A percentile compares a stretch with the other conserved stretches of the same genome.
These are phyloP conservation scores for Florisuga fusca DNA, from an alignment of 2,797 vertebrate species.

Conservation along the genomic window DNA sequence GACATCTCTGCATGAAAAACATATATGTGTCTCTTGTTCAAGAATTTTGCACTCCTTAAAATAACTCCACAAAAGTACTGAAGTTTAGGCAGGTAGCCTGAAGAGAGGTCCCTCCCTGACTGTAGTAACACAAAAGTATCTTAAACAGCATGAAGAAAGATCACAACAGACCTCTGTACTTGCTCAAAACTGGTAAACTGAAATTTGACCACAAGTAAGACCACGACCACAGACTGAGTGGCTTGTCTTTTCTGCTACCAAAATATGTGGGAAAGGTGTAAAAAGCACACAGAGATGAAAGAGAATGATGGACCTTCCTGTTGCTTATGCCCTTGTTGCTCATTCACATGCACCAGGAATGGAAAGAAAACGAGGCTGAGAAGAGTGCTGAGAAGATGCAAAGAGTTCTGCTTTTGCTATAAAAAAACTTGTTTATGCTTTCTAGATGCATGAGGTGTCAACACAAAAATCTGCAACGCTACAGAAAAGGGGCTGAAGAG, in stretches of 20 bases:
- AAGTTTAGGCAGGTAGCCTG: background rate
- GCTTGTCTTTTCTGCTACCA: background rate
- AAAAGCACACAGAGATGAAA: background rate
- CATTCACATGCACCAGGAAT: background rate
- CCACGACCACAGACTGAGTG: background rate
- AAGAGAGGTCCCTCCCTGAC: background rate
- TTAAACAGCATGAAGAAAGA: background rate
- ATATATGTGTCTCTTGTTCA: background rate
- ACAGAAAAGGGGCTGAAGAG: background rate
- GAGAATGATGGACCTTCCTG: background rate
- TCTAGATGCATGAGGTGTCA: background rate
- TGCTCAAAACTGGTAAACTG: background rate
- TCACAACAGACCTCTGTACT: background rate
- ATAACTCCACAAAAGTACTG: fast-evolving
- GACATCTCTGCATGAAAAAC: background rate
- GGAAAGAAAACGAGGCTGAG: background rate
- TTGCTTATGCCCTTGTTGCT: background rate
- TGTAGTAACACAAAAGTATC: background rate
- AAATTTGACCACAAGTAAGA: background rate
- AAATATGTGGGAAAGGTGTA: background rate
- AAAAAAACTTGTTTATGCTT: background rate
- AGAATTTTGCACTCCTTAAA: background rate
- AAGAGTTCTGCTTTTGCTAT: background rate
- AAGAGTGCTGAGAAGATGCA: background rate
- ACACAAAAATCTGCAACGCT: background rate